Base-by-base conservation (phyloP, 2,113 vertebrate genomes). In the Solea senegalensis region DNA sequence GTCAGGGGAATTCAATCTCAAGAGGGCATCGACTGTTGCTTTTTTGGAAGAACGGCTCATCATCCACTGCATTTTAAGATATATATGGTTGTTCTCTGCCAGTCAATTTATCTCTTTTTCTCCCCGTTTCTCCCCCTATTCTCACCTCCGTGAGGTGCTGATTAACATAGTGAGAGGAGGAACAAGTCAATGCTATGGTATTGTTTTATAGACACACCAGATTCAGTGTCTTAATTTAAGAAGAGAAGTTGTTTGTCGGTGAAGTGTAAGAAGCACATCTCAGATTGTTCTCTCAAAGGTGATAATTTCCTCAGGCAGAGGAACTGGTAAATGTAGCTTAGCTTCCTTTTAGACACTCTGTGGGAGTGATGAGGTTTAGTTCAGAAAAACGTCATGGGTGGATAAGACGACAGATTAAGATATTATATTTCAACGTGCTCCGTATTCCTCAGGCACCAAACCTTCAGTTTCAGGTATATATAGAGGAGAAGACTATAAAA, bases 291-390 rank as follows among this genome's bases (percentile, higher is more conserved):
- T 75, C 67, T 68, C 57, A 26, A 57, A 79, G 82, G 54, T 65
- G 76, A 72, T 67, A 21, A 62, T 72, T 81, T 80, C 59, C 72
- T 27, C 52, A 63, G 15, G 63, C 76, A 76, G 78, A 77, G 73
- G 63, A 84, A 76, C 75, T 1, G 45, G 50, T 78, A 76, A 86
- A 77, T 10, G 48, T 53, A 78, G 72, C 59, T 71, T 74, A 76
- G 21, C 74, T 58, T 41, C 70, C 78, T 52, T 56, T 52, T 70
- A 10, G 40, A 73, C 61, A 73, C 58, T 41, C 27, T 14, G 74
- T 81, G 73, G 82, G 79, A 74, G 79, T 70, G 65, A 84, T 46
- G 72, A 14, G 73, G 77, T 70, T 87, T 77, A 71, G 71, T 80
- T 78, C 67, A 76, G 67, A 72, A 76, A 86, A 74, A 69, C 74